Conservation (phyloP, 2,797 vertebrate genomes). For the Onychomys torridus region DNA sequence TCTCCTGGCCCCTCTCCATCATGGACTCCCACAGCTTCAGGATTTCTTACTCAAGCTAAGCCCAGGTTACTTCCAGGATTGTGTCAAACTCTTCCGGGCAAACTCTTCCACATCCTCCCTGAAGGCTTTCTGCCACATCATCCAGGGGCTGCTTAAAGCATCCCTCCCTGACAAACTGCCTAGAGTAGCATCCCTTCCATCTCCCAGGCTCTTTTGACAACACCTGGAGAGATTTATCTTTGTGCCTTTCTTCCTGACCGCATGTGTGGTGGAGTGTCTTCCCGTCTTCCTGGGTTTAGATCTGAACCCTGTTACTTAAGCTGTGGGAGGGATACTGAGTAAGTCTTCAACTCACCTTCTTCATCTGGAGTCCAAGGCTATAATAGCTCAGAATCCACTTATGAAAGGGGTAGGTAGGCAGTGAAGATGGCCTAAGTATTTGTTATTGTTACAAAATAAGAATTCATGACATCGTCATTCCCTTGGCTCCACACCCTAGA, state of each 20-base stretch:
- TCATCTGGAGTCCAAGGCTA: neutral
- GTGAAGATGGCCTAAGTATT: neutral
- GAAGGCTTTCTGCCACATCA: neutral
- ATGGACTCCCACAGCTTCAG: neutral
- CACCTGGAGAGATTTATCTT: neutral
- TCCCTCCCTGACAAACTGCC: neutral
- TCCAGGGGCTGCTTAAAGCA: neutral
- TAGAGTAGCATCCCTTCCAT: neutral
- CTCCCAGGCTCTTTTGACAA: neutral
- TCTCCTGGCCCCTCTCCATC: rapidly evolving
- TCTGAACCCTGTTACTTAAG: neutral
- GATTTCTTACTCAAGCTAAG: neutral
- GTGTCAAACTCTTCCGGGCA: neutral
- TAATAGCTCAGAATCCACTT: neutral
- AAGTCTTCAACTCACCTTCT: neutral
- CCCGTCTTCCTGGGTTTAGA: neutral
- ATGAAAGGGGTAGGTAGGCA: neutral
- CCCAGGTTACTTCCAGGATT: neutral
- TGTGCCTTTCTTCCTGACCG: neutral
- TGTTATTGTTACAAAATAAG: neutral
- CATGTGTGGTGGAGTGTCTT: neutral
- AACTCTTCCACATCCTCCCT: neutral
- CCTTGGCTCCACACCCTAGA: neutral
- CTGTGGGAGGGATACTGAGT: neutral
- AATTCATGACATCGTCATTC: neutral